Conservation (phyloP, 1,140 invertebrate genomes). For the Neomicropteryx cornuta region DNA sequence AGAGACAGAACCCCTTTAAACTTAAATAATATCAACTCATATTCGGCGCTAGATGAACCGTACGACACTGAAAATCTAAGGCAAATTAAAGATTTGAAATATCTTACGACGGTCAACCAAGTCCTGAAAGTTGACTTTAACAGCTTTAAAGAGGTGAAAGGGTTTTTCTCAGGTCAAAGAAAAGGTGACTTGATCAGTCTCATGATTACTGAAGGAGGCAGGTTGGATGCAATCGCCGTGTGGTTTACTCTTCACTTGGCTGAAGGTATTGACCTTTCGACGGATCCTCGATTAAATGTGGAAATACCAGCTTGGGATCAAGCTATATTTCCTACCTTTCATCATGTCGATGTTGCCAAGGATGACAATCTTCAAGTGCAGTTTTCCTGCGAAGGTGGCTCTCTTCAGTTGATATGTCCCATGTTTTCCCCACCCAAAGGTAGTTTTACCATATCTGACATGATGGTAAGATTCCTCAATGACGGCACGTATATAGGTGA, state of each 20-base stretch:
- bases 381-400: conserved; percentile 30
- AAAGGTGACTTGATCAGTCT: conserved; percentile 24
- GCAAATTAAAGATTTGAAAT: conserved; percentile 40
- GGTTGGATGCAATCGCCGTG: conserved; percentile 49
- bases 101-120: conserved; percentile 44
- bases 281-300: conserved; percentile 34
- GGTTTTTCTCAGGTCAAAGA: conserved; percentile 28
- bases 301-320: conserved; percentile 63
- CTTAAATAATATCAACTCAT: not conserved
- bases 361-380: conserved; percentile 28
- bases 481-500: conserved; percentile 34
- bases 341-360: conserved; percentile 25
- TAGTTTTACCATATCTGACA: too few species aligned
- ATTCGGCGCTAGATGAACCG: conserved; percentile 30
- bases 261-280: conserved; percentile 46
- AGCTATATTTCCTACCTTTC: conserved; percentile 48
- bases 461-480: conserved; percentile 43
- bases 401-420: conserved; percentile 10
- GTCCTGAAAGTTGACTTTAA: conserved; percentile 57
- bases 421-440: too few species aligned
- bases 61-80: conserved; percentile 61
- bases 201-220: conserved; percentile 33
- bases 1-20: not conserved
- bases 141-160: conserved; percentile 37
- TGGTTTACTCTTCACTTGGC: conserved; percentile 69